Conservation (phyloP, 2,888 invertebrate genomes). For the Spodoptera littoralis region DNA sequence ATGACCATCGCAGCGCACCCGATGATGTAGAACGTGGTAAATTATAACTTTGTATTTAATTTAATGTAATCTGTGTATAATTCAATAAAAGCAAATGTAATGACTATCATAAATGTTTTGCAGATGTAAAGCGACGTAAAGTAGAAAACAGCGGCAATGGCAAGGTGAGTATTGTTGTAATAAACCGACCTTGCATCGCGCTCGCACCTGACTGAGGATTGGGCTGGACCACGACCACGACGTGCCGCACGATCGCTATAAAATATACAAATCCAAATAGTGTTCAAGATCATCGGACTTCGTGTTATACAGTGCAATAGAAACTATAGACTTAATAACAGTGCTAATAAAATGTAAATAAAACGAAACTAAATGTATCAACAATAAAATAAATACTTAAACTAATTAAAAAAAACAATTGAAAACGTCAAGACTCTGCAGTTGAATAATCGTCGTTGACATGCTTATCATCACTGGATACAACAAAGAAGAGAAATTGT, state of each 20-base stretch:
- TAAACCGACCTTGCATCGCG: conserved; percentile 78
- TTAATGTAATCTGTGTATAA: neutral
- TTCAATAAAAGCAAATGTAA: neutral
- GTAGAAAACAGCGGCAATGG: conserved; percentile 92
- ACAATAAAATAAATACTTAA: conserved; percentile 4
- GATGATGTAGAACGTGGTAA: conserved; percentile 86
- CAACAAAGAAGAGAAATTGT: conserved; percentile 19
- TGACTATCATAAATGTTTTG: conserved; percentile 50
- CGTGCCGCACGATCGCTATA: conserved; percentile 43
- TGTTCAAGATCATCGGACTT: conserved; percentile 56
- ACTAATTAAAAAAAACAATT: neutral
- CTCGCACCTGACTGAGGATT: conserved; percentile 89
- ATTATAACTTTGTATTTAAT: conserved; percentile 15
- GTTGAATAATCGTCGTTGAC: conserved; percentile 2
- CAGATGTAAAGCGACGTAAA: conserved; percentile 95
- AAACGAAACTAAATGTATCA: conserved; percentile 12
- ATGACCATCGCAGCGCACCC: conserved; percentile 87
- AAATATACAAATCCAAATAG: conserved; percentile 38
- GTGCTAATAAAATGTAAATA: conserved; percentile 26
- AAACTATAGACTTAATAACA: conserved; percentile 51
- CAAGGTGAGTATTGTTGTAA: conserved; percentile 94
- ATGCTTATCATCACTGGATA: conserved; percentile 6
- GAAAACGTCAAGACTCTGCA: too few species aligned
- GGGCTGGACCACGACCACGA: conserved; percentile 85
- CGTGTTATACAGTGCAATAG: conserved; percentile 48